Percentiles rank a stretch among this genome's conserved stretches.
phyloP scores from a whole-genome alignment of 1,140 invertebrate species.

The Zaprionus inermis region DNA sequence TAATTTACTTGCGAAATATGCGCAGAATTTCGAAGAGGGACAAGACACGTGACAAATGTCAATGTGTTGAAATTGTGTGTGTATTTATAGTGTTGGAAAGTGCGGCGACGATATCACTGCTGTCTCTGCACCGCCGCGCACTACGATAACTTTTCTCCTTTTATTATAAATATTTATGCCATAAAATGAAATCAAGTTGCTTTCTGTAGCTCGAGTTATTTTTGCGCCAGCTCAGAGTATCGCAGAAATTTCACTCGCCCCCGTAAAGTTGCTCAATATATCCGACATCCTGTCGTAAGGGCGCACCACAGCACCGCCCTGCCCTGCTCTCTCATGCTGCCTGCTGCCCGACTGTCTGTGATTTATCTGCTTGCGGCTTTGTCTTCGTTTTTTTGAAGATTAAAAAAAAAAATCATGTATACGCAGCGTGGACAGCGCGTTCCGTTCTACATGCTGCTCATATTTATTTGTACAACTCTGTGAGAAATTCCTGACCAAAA shows the following conservation, averaged over 20 bases:
- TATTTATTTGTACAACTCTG: constrained; percentile 38
- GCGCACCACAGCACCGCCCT: too few species aligned
- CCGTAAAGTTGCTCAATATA: constrained; percentile 27
- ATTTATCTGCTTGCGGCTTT: constrained; percentile 28
- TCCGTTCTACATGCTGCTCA: constrained; percentile 13
- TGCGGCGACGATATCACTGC: background rate
- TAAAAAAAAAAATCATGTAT: constrained; percentile 4
- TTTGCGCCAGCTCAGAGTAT: background rate
- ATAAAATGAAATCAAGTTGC: background rate
- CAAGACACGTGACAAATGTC: background rate
- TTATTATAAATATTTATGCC: background rate
- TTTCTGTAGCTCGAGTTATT: background rate
- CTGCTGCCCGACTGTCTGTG: constrained; percentile 5
- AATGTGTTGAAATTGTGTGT: background rate
- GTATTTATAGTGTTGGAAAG: background rate
- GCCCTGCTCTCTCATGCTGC: background rate
- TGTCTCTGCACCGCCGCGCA: background rate
- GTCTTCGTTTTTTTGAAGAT: constrained; percentile 7
- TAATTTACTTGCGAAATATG: constrained; percentile 62
- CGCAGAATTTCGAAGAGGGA: constrained; percentile 1
- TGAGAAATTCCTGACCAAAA: constrained; percentile 13
- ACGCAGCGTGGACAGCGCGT: constrained; percentile 7
- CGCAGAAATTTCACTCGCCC: background rate
- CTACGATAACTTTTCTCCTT: background rate
- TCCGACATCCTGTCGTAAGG: constrained; percentile 40